Evolutionary conservation across 2,888 invertebrate genomes (phyloP).

Genomic region (Tethea ocularis): DNA sequence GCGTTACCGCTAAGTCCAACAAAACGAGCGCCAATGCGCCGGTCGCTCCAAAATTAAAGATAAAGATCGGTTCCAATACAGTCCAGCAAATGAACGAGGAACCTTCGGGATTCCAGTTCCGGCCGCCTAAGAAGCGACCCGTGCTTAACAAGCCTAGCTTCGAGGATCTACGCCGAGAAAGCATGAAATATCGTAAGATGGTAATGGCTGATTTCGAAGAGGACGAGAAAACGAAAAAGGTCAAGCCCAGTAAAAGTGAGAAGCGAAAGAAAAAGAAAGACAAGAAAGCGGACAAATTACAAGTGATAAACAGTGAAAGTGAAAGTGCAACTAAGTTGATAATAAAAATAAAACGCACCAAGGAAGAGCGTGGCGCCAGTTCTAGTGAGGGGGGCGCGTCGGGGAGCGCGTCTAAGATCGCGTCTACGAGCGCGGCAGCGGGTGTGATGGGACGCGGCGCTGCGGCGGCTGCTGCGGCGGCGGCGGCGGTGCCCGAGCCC

Average conservation of each 20-base stretch:
- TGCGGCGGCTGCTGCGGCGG: conserved; percentile 48
- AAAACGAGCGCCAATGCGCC: conserved; percentile 50
- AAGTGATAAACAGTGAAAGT: conserved; percentile 76
- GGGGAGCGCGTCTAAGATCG: conserved; percentile 33
- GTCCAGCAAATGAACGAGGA: conserved; percentile 80
- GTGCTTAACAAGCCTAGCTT: conserved; percentile 86
- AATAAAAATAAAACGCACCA: conserved; percentile 87
- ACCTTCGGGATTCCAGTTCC: conserved; percentile 77
- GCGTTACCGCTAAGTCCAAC: conserved; percentile 54
- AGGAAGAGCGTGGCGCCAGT: conserved; percentile 43
- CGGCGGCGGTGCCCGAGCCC: conserved; percentile 58
- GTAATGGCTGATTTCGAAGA: conserved; percentile 93
- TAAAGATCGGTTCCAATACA: conserved; percentile 87
- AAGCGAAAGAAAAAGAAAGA: conserved; percentile 81
- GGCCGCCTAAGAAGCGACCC: conserved; percentile 92
- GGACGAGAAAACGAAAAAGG: conserved; percentile 83
- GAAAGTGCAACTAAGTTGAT: conserved; percentile 89
- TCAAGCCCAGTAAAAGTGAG: conserved; percentile 68
- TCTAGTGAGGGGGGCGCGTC: conserved; percentile 49
- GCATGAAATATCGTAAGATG: conserved; percentile 93
- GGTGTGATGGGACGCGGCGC: conserved; percentile 28
- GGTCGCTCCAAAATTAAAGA: conserved; percentile 89
- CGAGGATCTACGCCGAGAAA: conserved; percentile 92
- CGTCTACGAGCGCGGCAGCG: conserved; percentile 29
- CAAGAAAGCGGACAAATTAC: conserved; percentile 81